Base-by-base conservation (phyloP, 2,888 invertebrate genomes). In the Peribatodes rhomboidaria region DNA sequence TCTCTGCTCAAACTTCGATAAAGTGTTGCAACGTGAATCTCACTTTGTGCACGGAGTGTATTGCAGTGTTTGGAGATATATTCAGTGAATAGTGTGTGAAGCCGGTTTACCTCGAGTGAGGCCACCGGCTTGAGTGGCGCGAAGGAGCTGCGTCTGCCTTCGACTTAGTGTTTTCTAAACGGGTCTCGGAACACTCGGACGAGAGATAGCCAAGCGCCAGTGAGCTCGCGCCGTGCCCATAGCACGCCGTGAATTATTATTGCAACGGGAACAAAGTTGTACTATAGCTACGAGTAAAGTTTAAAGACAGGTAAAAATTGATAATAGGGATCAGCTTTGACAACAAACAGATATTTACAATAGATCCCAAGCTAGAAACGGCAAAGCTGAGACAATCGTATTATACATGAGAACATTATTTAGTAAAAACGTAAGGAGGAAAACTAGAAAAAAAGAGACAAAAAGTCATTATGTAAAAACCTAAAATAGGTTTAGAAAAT, bases 131-230 rank as follows among this genome's bases (percentile, higher is more conserved):
- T 76, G 47, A 27, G 46, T 50, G 71, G 76, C 72, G 78, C 76
- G 75, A 68, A 68, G 72, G 61, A 67, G 65, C 74, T 68, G 76
- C 63, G 72, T 71, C 75, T 72, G 74, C 74, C 76, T 71, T 69
- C 77, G 75, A 74, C 77, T 75, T 74, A 63, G 83, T 82, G 86
- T 84, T 85, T 85, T 86, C 85, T 83, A 85, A 85, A 83, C 82
- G 83, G 78, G 77, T 79, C 79, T 76, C 75, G 72, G 76, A 73
- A 77, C 74, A 73, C 79, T 76, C 75, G 72, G 76, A 73, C 77
- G 75, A 73, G 74, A 73, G 75, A 62, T 73, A 72, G 71, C 67
- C 71, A 76, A 75, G 75, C 42, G 54, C 57, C 57, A 16, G 68
- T 50, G 53, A 56, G 52, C 46, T 18, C 41, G 52, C 53, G 67